These are phyloP conservation scores for Conchocele bisecta DNA, from an alignment of 2,888 invertebrate species.

Conservation along the genomic window DNA sequence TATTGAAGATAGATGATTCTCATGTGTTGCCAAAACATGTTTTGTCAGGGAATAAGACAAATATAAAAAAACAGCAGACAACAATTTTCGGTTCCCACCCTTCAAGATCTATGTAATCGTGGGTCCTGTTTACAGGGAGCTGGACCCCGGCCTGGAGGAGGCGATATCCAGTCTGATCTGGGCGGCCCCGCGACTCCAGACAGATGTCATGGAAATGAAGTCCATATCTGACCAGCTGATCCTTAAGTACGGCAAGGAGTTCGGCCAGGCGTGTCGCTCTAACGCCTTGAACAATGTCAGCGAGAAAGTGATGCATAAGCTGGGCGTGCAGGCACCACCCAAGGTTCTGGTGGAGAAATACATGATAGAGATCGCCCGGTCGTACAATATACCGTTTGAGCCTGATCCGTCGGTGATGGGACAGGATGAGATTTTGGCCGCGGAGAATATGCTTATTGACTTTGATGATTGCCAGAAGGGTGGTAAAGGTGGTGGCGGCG, in stretches of 20 bases:
- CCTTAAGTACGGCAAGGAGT: slow-evolving; percentile 96
- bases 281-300: slow-evolving; percentile 92
- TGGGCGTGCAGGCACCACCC: slow-evolving; percentile 90
- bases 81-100: too few relatives aligned
- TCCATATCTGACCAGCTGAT: slow-evolving; percentile 94
- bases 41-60: too few relatives aligned
- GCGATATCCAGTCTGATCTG: slow-evolving; percentile 98
- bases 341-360: slow-evolving; percentile 96
- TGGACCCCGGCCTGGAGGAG: slow-evolving; percentile 97
- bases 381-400: slow-evolving; percentile 96
- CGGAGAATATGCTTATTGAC: slow-evolving; percentile 77
- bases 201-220: slow-evolving; percentile 87
- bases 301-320: slow-evolving; percentile 89
- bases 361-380: slow-evolving; percentile 97
- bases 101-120: not conserved
- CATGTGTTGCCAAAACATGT: too few relatives aligned
- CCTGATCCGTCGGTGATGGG: slow-evolving; percentile 89
- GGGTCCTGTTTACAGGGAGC: slow-evolving; percentile 83
- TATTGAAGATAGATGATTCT: too few relatives aligned
- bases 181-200: slow-evolving; percentile 94
- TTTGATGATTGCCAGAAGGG: slow-evolving; percentile 69
- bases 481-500: slow-evolving; percentile 63
- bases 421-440: slow-evolving; percentile 74
- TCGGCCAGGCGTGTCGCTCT: slow-evolving; percentile 91
- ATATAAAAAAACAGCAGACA: too few relatives aligned